Percentiles rank a stretch among this genome's conserved stretches.
These are phyloP conservation scores for Macrochelys suwanniensis DNA, from an alignment of 2,797 vertebrate species.

Conservation along the genomic window DNA sequence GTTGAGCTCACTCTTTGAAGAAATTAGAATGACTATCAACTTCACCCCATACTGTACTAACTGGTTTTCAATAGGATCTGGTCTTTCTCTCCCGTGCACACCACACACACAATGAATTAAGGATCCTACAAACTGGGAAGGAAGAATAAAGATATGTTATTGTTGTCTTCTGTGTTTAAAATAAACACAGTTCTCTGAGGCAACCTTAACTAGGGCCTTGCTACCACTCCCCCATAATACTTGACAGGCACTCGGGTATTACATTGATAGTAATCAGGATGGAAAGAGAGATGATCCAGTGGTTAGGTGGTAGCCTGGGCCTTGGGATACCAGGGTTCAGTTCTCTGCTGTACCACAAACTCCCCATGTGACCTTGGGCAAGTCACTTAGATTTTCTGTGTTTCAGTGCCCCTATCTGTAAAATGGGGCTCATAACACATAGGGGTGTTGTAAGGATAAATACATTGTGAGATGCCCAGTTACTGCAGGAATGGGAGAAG, in stretches of 20 bases:
- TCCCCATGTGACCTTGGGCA: neutral
- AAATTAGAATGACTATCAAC: neutral
- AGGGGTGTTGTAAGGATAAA: neutral
- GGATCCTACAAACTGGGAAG: neutral
- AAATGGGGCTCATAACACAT: neutral
- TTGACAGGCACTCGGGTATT: neutral
- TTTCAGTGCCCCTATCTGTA: neutral
- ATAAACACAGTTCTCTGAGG: neutral
- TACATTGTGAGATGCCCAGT: neutral
- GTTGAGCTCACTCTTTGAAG: neutral
- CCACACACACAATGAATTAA: neutral
- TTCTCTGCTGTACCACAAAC: neutral
- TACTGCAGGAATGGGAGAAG: neutral
- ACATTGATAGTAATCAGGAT: neutral
- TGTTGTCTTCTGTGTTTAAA: neutral
- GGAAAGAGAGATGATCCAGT: no score
- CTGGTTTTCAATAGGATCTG: neutral
- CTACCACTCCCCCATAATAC: neutral
- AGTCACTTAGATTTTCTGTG: neutral
- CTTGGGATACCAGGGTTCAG: neutral
- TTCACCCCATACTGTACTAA: neutral
- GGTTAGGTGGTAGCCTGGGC: no score
- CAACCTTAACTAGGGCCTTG: neutral
- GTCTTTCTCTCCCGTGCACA: neutral
- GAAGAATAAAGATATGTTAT: neutral